Percentiles rank a stretch among this genome's conserved stretches.
phyloP scores from a whole-genome alignment of 2,888 invertebrate species.

The Craniophora ligustri region DNA sequence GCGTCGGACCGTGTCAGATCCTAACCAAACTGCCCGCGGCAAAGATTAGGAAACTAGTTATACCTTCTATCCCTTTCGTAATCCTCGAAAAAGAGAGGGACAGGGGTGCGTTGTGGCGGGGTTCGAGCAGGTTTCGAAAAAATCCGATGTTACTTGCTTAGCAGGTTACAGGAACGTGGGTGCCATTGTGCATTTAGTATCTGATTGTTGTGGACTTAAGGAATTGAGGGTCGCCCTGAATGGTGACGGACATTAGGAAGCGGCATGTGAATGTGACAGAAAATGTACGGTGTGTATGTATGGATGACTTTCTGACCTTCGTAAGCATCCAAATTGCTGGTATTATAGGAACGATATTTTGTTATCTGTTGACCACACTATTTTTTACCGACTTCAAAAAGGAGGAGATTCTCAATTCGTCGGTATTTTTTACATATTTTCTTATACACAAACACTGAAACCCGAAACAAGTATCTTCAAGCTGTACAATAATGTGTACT shows the following conservation, averaged over 20 bases:
- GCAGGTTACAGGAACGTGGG: slow-evolving; percentile 73
- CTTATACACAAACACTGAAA: too few relatives aligned
- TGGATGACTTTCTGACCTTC: slow-evolving; percentile 40
- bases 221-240: slow-evolving; percentile 51
- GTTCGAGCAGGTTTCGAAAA: slow-evolving; percentile 67
- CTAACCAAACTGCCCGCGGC: slow-evolving; percentile 80
- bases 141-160: slow-evolving; percentile 62
- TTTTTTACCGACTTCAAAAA: too few relatives aligned
- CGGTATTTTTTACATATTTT: too few relatives aligned
- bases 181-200: slow-evolving; percentile 65
- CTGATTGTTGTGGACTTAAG: slow-evolving; percentile 64
- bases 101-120: slow-evolving; percentile 50
- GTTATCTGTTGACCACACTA: too few relatives aligned
- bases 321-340: slow-evolving; percentile 26
- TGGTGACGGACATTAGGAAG: slow-evolving; percentile 50
- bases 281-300: slow-evolving; percentile 33
- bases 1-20: slow-evolving; percentile 82
- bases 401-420: too few relatives aligned
- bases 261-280: slow-evolving; percentile 47
- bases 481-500: too few relatives aligned
- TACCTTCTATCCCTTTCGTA: slow-evolving; percentile 48
- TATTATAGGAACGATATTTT: slow-evolving; percentile 31
- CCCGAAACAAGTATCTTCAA: too few relatives aligned
- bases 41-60: slow-evolving; percentile 76
- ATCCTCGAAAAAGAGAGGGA: slow-evolving; percentile 35